A percentile compares a stretch with the other conserved stretches of the same genome.
These are phyloP conservation scores for Ctenopoma kingsleyae DNA, from an alignment of 2,797 vertebrate species.

Conservation along the genomic window DNA sequence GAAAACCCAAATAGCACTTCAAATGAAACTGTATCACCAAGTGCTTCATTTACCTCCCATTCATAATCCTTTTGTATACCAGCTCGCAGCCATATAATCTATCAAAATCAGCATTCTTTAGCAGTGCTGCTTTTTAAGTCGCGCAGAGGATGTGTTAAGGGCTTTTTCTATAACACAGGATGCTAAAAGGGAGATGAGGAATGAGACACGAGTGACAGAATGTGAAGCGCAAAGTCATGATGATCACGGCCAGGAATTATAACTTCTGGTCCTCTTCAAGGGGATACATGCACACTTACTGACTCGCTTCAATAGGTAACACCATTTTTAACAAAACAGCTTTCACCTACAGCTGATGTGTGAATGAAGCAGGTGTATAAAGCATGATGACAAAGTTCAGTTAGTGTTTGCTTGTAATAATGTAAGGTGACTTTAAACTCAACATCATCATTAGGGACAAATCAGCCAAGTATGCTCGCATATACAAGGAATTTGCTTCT, in stretches of 20 bases:
- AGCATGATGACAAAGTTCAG: constrained; percentile 32
- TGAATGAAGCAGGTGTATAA: constrained; percentile 47
- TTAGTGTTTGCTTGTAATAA: neutral
- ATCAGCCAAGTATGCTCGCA: too few species aligned
- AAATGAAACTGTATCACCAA: constrained; percentile 68
- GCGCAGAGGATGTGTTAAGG: constrained; percentile 67
- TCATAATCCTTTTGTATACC: constrained; percentile 75
- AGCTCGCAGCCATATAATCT: constrained; percentile 69
- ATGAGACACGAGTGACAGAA: constrained; percentile 54
- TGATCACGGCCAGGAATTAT: constrained; percentile 62
- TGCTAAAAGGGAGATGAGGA: constrained; percentile 67
- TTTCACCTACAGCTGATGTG: constrained; percentile 22
- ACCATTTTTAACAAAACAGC: constrained; percentile 40
- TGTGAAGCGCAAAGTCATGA: constrained; percentile 47
- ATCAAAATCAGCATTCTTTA: constrained; percentile 69
- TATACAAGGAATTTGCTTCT: too few species aligned
- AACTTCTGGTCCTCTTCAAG: constrained; percentile 58
- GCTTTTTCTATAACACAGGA: constrained; percentile 76
- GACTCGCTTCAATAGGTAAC: constrained; percentile 55
- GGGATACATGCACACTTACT: constrained; percentile 20
- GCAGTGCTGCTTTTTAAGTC: constrained; percentile 67
- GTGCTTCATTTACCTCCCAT: constrained; percentile 82
- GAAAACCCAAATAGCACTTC: constrained; percentile 77
- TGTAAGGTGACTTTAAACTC: neutral
- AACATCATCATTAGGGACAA: too few species aligned